Base-by-base conservation (phyloP, 2,113 vertebrate genomes). In the Catharus bicknelli region DNA sequence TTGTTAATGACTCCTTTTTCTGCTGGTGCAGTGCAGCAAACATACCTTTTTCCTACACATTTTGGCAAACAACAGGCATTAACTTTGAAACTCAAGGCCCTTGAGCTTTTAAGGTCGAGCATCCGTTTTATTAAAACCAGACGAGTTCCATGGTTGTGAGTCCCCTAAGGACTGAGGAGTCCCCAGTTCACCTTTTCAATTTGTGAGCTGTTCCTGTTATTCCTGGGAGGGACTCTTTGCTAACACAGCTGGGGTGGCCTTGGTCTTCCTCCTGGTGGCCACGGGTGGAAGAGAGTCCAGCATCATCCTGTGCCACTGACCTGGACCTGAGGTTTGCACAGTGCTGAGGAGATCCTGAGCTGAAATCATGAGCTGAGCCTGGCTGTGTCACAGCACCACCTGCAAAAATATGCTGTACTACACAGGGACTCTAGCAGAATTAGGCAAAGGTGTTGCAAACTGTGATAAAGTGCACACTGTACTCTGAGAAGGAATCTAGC, bases 211-310 rank as follows among this genome's bases (percentile, higher is more conserved):
- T 51, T 55, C 38, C 22, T 86, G 29, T 70, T 94, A 45, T 40
- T 94, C 36, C 50, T 69, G 38, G 34, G 42, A 68, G 20, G 13
- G 25, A 9, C 38, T 57, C n/a, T 20, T 69, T 63, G 19, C 70
- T 77, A 16, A 21, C 0, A 0, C 0, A 1, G 23, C 42, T 21
- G 9, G 32, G 8, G 22, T 68, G 58, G 58, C 54, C 48, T 79
- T 25, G 8, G 13, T n/a, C n/a, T 48, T 74, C 21, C 55, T 78
- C 21, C 32, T 68, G 53, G 11, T 50, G 62, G 16, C 66, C 51
- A n/a, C 7, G 29, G 23, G 30, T 51, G 21, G 26, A 74, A 68
- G 17, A 29, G 11, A 68, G 17, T 29, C 45, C 50, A 50, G 42
- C 22, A 57, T 53, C 15, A 5, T 7, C 27, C 10, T 10, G 27